Evolutionary conservation across 2,888 invertebrate genomes (phyloP), one percentile per base, ranked within the genome.

Genomic region (Metalampra italica): DNA sequence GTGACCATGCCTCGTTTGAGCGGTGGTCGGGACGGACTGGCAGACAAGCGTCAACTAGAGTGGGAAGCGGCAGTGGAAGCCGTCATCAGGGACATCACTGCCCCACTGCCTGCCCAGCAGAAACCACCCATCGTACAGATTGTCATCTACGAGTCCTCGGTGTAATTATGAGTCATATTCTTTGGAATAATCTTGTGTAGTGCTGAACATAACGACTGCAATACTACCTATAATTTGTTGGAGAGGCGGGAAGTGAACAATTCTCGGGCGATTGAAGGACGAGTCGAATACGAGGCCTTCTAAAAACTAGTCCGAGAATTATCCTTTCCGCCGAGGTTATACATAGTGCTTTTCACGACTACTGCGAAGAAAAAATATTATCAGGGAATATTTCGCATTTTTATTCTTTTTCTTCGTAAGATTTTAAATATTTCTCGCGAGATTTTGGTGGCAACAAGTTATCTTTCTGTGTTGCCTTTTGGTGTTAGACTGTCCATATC

Each of bases 121-220:
- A 90, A 85, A 54, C 91, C 91, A n/a, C 91, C 92, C 0, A 90
- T 95, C 32, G 91, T 96, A 38, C 95, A 96, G 87, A 95, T 96
- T 58, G 94, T 96, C 62, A 94, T 96, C 71, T 96, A 96, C 79
- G 96, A 96, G 78, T 95, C 96, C 49, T 96, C 96, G n/a, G 96
- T 96, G 44, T 96, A 83, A 58, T 40, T 12, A 37, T 5, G 13
- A 39, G 15, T 15, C 2, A 39, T 3, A 32, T 2, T 9, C 5
- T 32, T 38, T 38, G n/a, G 2, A 14, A 9, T 38, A 46, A 40
- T 44, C 29, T 32, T 39, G 38, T 46, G 37, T 45, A 40, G 9
- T 40, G 4, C 42, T 43, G 50, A n/a, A 36, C 36, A 36, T n/a
- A 36, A 7, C 36, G 11, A n/a, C 36, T 22, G 22, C 22, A 22